These are phyloP conservation scores for Coecobrya sp. DNA, from an alignment of 2,888 invertebrate genomes.

Conservation along the genomic window DNA sequence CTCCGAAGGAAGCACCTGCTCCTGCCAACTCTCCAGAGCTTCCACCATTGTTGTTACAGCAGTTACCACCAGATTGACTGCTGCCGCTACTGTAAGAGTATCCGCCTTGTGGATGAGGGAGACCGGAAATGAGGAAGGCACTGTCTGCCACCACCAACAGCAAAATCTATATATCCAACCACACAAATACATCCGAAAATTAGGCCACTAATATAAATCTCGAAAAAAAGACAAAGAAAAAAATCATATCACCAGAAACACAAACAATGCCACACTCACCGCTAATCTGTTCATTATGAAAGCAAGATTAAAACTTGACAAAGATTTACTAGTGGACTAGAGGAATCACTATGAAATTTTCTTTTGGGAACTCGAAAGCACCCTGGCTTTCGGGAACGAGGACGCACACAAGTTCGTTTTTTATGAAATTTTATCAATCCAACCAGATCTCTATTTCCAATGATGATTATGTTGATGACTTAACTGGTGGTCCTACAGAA, in stretches of 20 bases:
- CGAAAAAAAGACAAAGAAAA: conserved; percentile 5
- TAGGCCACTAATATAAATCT: neutral
- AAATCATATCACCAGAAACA: conserved; percentile 11
- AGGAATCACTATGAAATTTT: conserved; percentile 28
- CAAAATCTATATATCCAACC: conserved; percentile 23
- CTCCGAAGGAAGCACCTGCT: conserved; percentile 61
- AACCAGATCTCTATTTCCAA: neutral
- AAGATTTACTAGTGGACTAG: conserved; percentile 55
- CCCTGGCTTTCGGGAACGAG: conserved; percentile 70
- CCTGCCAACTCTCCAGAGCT: conserved; percentile 44
- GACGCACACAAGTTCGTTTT: neutral
- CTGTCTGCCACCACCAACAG: conserved; percentile 67
- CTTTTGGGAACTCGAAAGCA: conserved; percentile 64
- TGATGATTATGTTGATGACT: neutral
- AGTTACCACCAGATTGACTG: neutral
- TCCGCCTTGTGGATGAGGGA: conserved; percentile 68
- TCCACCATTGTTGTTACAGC: conserved; percentile 49
- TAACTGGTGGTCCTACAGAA: conserved; percentile 51
- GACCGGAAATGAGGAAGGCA: conserved; percentile 63
- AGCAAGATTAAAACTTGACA: neutral
- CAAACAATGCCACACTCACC: conserved; percentile 48
- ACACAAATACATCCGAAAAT: neutral
- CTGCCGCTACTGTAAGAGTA: conserved; percentile 63
- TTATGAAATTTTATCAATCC: neutral
- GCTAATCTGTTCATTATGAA: conserved; percentile 68